Conservation (phyloP, 2,113 vertebrate genomes). For the Hippolais icterina region DNA sequence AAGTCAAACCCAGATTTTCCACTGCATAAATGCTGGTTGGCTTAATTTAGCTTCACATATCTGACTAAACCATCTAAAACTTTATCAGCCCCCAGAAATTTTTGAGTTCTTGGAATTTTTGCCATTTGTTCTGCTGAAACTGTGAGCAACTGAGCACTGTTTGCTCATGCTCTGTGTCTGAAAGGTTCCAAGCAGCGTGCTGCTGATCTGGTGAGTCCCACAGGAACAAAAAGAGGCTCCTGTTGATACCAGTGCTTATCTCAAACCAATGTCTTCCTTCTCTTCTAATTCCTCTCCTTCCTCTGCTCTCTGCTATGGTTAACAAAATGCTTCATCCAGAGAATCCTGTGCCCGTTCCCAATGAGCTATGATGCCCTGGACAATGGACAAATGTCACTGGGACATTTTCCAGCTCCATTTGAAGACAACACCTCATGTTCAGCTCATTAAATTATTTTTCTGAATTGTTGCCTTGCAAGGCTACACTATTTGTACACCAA, state of each 20-base stretch:
- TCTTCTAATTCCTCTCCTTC: neutral
- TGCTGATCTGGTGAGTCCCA: neutral
- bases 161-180: neutral
- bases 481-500: neutral
- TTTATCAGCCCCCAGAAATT: neutral
- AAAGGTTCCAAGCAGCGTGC: neutral
- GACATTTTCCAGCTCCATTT: neutral
- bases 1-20: neutral
- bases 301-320: neutral
- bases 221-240: neutral
- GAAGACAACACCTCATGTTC: neutral
- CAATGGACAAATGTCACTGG: neutral
- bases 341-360: neutral
- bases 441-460: conserved; percentile 11
- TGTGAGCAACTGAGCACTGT: neutral
- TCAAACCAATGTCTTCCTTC: neutral
- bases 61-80: neutral
- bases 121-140: neutral
- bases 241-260: neutral
- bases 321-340: neutral
- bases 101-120: neutral
- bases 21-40: neutral
- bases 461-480: neutral
- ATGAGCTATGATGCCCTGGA: neutral
- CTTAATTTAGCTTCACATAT: neutral